phyloP scores from a whole-genome alignment of 1,140 invertebrate species.

The Eriosoma lanigerum region DNA sequence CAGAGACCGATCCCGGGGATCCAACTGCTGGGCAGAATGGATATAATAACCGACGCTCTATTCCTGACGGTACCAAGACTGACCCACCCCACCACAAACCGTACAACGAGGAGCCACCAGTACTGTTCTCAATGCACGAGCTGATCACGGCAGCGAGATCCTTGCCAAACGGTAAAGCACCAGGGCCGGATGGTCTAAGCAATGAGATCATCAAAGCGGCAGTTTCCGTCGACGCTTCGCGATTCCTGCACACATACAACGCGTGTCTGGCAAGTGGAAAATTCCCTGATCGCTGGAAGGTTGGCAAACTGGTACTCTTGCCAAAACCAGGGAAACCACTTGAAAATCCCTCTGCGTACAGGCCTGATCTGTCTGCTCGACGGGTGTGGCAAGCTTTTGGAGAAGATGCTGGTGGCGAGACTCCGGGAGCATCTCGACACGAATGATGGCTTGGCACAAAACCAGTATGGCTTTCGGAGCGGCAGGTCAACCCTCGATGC shows the following conservation, averaged over 20 bases:
- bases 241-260: background rate
- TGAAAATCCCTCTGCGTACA: constrained; percentile 53
- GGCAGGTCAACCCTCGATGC: background rate
- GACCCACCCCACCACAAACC: too few relatives aligned
- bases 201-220: background rate
- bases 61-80: background rate
- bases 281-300: constrained; percentile 55
- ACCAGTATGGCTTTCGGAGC: background rate
- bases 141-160: background rate
- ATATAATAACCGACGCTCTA: background rate
- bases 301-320: constrained; percentile 57
- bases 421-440: background rate
- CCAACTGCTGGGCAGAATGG: background rate
- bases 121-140: background rate
- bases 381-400: background rate
- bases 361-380: constrained; percentile 8
- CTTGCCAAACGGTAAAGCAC: background rate
- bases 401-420: background rate
- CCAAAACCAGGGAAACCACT: constrained; percentile 56
- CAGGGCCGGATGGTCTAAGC: background rate
- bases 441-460: background rate
- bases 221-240: background rate
- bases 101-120: background rate
- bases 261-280: background rate
- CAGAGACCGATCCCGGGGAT: background rate